A percentile compares a stretch with the other conserved stretches of the same genome.
Evolutionary conservation across 2,113 vertebrate genomes (phyloP).

Genomic region (Puma concolor): DNA sequence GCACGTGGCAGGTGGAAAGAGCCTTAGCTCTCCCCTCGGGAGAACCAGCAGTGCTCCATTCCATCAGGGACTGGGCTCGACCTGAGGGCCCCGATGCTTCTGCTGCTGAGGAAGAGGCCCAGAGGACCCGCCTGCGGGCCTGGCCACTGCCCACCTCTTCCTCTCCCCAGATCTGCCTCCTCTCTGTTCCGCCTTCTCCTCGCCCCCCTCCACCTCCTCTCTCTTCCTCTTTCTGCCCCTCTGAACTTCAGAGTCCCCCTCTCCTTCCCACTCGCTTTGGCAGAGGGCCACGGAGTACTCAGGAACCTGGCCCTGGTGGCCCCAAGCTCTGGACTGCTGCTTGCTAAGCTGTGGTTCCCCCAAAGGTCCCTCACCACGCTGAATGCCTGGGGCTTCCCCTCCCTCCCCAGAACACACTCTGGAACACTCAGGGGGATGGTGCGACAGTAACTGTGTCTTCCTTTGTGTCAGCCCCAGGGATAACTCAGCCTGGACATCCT

Average conservation of each 20-base stretch:
- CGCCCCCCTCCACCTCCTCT: neutral
- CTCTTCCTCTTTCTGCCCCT: constrained; percentile 71
- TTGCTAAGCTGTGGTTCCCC: neutral
- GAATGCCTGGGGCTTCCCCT: neutral
- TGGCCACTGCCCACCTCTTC: neutral
- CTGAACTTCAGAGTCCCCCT: neutral
- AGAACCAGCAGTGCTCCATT: neutral
- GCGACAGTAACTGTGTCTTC: neutral
- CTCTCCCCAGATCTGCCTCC: neutral
- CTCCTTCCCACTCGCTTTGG: constrained; percentile 6
- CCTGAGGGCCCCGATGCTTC: neutral
- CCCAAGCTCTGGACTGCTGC: neutral
- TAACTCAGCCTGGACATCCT: neutral
- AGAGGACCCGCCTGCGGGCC: rapidly evolving
- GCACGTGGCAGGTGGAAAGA: neutral
- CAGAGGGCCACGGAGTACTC: neutral
- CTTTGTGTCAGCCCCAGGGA: neutral
- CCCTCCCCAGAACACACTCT: neutral
- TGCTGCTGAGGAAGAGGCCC: neutral
- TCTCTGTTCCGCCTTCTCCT: constrained; percentile 63
- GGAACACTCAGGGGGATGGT: neutral
- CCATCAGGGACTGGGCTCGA: neutral
- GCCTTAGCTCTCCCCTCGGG: neutral
- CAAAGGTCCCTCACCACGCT: neutral
- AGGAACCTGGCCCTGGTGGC: neutral